Evolutionary conservation across 1,140 invertebrate species (phyloP), one percentile per base, ranked within the genome.

Genomic region (Diachasmimorpha longicaudata): DNA sequence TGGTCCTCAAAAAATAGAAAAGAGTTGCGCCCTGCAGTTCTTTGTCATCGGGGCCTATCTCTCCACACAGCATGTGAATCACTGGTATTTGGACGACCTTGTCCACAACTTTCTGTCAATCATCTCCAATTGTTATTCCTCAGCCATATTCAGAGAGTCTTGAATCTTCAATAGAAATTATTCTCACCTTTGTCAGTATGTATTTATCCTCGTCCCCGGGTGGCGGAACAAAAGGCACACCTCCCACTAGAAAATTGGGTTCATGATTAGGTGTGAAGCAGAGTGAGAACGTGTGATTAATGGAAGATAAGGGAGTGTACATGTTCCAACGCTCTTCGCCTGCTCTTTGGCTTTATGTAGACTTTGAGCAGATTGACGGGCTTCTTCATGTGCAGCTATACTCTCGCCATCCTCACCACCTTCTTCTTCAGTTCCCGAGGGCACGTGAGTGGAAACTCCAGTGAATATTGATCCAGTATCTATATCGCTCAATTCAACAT

Each of bases 1-100:
- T 88, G n/a, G 85, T 86, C 52, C 94, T 89, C 74, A 94, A 80
- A 70, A 95, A 91, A 81, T 94, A 96, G 0, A 94, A 85, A 77
- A 93, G 91, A 69, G 91, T 90, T 0, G 86, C 86, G 21, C 92
- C 90, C 0, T 87, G 81, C 37, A 90, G 85, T 0, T 89, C 82
- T 9, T 80, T 67, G 44, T 83, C 77, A 9, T 86, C 84, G 0
- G 89, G 89, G 9, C 90, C 87, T 69, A 94, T 85, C 37, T 90
- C 88, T 0, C 94, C 88, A 0, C 94, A 94, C 23, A 90, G 83
- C 0, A 92, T 91, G 46, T 94, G 90, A 4, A 95, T 81, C 14
- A 91, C 89, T 14, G 94, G 93, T 2, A 93, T 91, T 74, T 92
- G 90, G 0, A 93, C 90, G 0, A 92, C 83, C 80, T 91, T 91